Base-by-base conservation (phyloP, 2,888 invertebrate genomes). In the Mimachlamys varia region DNA sequence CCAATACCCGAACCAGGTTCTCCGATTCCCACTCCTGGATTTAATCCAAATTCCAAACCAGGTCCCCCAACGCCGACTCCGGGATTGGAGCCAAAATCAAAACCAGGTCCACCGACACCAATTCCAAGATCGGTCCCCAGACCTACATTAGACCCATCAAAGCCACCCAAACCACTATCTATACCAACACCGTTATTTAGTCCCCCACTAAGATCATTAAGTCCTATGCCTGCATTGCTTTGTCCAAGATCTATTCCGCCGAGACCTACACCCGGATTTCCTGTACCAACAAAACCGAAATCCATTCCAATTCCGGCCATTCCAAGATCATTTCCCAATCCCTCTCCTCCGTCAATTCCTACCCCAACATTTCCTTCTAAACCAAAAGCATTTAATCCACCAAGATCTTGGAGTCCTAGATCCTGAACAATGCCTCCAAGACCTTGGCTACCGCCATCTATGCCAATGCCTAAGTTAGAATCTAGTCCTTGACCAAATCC, bases 221-320 rank as follows among this genome's bases (percentile, higher is more conserved):
- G 15, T 7, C 76, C 76, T 12, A 76, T 33, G 27, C 76, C 76
- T 1, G 13, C 7, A 27, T 12, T 22, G 13, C 76, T 27, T 5
- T 33, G 33, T 2, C 76, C 76, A 1, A 27, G 33, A 76, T 27
- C 62, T 10, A 22, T 10, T 62, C 44, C 62, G 3, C 22, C 62
- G n/a, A 27, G 62, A 44, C 44, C 44, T 44, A 44, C 76, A 76
- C 76, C 76, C 15, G 76, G 0, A 76, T 76, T 76, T 33, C 76
- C 76, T 76, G 58, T 58, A 58, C 58, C 58, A 58, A n/a, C 62
- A 27, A 76, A 76, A 33, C 76, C 76, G 12, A 76, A 33, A 76
- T 76, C 76, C 7, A 76, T 27, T 33, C 76, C 76, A 0, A 76
- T 0, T 76, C 76, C 76, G 1, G 33, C 76, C 33, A 76, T 33